Evolutionary conservation across 1,140 invertebrate genomes (phyloP).

Genomic region (Copidosoma floridanum): DNA sequence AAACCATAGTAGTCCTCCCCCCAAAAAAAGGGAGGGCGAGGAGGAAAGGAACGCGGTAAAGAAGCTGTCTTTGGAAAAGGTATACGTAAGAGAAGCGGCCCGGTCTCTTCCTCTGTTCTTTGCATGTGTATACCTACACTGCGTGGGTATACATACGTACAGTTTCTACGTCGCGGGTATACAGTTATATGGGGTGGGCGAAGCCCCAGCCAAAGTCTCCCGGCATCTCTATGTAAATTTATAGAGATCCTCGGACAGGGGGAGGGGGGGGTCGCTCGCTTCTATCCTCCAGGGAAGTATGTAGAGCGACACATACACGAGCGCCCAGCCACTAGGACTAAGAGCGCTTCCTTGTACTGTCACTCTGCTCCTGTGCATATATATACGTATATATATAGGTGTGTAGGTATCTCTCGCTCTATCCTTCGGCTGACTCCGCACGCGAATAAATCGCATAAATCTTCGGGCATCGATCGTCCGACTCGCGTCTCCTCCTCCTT

Average conservation of each 20-base stretch:
- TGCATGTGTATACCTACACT: conserved; percentile 32
- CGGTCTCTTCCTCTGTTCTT: conserved; percentile 24
- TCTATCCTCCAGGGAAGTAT: conserved; percentile 47
- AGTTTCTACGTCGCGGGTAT: too few species aligned
- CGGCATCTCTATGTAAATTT: conserved; percentile 60
- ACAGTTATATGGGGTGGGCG: too few species aligned
- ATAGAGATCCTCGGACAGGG: conserved; percentile 56
- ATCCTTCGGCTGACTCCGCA: background rate
- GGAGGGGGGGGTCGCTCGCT: conserved; percentile 34
- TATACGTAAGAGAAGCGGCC: too few species aligned
- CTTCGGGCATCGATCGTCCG: conserved; percentile 50
- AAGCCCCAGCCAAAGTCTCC: too few species aligned
- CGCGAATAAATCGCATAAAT: conserved; percentile 57
- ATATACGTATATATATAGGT: conserved; percentile 1
- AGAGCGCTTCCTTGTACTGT: conserved; percentile 59
- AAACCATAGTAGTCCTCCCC: too few species aligned
- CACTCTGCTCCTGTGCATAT: conserved; percentile 48
- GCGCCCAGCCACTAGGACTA: conserved; percentile 46
- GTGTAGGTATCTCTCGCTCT: background rate
- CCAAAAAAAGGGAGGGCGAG: too few species aligned
- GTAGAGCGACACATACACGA: conserved; percentile 17
- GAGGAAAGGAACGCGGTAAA: background rate
- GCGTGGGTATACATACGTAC: too few species aligned
- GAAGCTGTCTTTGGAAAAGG: too few species aligned
- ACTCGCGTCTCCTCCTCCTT: too few species aligned